Evolutionary conservation across 1,140 invertebrate species (phyloP).

Genomic region (Diorhabda carinulata): DNA sequence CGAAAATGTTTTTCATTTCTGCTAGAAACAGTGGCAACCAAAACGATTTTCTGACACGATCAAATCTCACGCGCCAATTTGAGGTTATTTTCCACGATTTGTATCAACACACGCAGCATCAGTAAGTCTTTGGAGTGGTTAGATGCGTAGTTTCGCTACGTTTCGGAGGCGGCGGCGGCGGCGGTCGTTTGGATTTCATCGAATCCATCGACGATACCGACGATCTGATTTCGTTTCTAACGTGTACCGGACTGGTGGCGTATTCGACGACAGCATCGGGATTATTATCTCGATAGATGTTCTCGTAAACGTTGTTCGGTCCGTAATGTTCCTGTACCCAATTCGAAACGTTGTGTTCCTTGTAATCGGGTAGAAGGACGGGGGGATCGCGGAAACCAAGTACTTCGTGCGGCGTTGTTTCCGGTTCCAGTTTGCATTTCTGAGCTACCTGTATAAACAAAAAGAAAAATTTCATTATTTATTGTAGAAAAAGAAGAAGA

Average conservation of each 20-base stretch:
- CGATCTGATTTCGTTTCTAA: constrained; percentile 24
- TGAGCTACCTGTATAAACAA: constrained; percentile 69
- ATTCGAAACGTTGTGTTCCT: constrained; percentile 79
- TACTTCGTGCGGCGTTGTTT: constrained; percentile 84
- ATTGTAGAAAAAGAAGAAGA: too few relatives aligned
- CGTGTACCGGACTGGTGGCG: constrained; percentile 46
- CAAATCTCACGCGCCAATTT: not conserved
- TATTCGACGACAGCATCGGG: constrained; percentile 49
- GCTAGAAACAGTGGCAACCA: too few relatives aligned
- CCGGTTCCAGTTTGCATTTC: constrained; percentile 80
- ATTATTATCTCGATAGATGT: constrained; percentile 53
- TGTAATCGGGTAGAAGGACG: constrained; percentile 61
- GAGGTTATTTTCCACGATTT: constrained; percentile 23
- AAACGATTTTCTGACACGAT: too few relatives aligned
- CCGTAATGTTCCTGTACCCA: constrained; percentile 90
- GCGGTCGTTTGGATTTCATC: constrained; percentile 51
- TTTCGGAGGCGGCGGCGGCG: constrained; percentile 75
- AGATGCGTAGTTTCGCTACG: constrained; percentile 74
- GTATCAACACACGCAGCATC: constrained; percentile 36
- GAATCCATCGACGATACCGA: constrained; percentile 17
- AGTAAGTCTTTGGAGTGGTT: constrained; percentile 49
- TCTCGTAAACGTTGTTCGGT: constrained; percentile 58
- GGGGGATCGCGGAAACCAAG: constrained; percentile 81
- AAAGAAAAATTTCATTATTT: not conserved
- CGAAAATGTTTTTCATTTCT: too few relatives aligned